These are phyloP conservation scores for Pelecanus crispus DNA, from an alignment of 2,113 vertebrate species.

Conservation along the genomic window DNA sequence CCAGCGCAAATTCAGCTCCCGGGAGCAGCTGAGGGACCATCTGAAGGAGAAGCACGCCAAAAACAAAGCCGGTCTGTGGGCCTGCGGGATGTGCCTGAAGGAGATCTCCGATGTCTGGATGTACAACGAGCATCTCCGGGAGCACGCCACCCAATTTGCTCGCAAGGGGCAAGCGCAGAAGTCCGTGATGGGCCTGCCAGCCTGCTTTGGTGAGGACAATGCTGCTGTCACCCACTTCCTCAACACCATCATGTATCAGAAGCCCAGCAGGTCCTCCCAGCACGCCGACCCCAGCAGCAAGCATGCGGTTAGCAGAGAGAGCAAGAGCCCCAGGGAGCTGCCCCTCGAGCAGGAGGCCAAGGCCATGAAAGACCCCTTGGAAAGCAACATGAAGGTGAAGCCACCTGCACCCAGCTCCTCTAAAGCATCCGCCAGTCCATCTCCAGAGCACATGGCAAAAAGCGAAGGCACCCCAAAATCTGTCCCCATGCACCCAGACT, in stretches of 20 bases:
- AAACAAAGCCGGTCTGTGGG: slow-evolving; percentile 90
- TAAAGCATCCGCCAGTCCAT: slow-evolving; percentile 3
- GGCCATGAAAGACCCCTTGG: slow-evolving; percentile 23
- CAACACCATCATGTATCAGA: slow-evolving; percentile 82
- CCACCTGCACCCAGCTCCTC: background rate
- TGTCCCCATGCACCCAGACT: slow-evolving; percentile 85
- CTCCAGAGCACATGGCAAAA: slow-evolving; percentile 71
- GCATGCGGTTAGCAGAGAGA: slow-evolving; percentile 37
- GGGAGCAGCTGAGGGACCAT: slow-evolving; percentile 91
- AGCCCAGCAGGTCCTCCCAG: slow-evolving; percentile 67
- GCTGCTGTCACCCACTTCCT: slow-evolving; percentile 82
- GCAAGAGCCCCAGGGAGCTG: slow-evolving; percentile 51
- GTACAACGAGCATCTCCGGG: slow-evolving; percentile 95
- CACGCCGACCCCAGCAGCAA: slow-evolving; percentile 62
- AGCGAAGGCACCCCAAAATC: slow-evolving; percentile 71
- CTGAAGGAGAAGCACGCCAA: slow-evolving; percentile 91
- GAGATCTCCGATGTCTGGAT: slow-evolving; percentile 95
- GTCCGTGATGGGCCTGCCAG: slow-evolving; percentile 77
- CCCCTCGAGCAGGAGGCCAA: slow-evolving; percentile 37
- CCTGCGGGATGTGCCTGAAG: slow-evolving; percentile 96
- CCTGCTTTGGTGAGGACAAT: slow-evolving; percentile 77
- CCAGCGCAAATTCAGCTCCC: slow-evolving; percentile 92
- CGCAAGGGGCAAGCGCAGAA: slow-evolving; percentile 86
- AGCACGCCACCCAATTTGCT: slow-evolving; percentile 92
- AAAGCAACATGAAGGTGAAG: slow-evolving; percentile 63